Conservation (phyloP, 2,797 vertebrate genomes). For the Microctenopoma stevenorrisi region DNA sequence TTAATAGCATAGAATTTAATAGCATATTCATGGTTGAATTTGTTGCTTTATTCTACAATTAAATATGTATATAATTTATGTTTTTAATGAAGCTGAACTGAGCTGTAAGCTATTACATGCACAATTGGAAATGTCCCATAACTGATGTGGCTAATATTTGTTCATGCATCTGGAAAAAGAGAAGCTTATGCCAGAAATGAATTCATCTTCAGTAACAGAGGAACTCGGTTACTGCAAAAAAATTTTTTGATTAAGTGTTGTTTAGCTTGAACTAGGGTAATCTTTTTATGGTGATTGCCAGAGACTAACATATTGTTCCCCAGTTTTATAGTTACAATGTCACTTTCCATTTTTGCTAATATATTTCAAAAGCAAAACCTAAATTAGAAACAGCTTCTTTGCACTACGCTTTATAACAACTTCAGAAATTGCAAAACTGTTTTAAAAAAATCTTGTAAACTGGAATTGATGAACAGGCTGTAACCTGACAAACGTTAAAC, state of each 20-base stretch:
- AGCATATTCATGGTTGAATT: conserved; percentile 5
- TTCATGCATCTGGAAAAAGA: conserved; percentile 54
- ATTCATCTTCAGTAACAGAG: conserved; percentile 45
- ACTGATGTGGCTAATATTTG: conserved; percentile 23
- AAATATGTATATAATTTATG: conserved; percentile 26
- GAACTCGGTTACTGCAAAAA: conserved; percentile 38
- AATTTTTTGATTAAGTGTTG: conserved; percentile 47
- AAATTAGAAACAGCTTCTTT: conserved; percentile 14
- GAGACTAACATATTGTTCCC: conserved; percentile 17
- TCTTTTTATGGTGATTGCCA: conserved; percentile 10
- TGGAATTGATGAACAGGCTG: conserved; percentile 35
- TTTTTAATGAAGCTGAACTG: conserved; percentile 43
- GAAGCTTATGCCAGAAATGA: conserved; percentile 45
- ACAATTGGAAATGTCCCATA: conserved; percentile 44
- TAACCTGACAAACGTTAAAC: conserved; percentile 58
- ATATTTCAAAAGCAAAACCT: conserved; percentile 11
- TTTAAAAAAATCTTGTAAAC: conserved; percentile 17
- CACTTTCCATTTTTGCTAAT: conserved; percentile 7
- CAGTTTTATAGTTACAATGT: background rate
- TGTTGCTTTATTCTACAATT: conserved; percentile 39
- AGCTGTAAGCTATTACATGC: conserved; percentile 39
- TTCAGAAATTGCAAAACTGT: conserved; percentile 3
- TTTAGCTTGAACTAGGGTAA: conserved; percentile 17
- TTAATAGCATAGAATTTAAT: conserved; percentile 1
- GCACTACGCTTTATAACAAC: background rate